Percentiles rank a stretch among this genome's conserved stretches.
Conservation (phyloP, 2,113 vertebrate species). For the Pteronura brasiliensis region DNA sequence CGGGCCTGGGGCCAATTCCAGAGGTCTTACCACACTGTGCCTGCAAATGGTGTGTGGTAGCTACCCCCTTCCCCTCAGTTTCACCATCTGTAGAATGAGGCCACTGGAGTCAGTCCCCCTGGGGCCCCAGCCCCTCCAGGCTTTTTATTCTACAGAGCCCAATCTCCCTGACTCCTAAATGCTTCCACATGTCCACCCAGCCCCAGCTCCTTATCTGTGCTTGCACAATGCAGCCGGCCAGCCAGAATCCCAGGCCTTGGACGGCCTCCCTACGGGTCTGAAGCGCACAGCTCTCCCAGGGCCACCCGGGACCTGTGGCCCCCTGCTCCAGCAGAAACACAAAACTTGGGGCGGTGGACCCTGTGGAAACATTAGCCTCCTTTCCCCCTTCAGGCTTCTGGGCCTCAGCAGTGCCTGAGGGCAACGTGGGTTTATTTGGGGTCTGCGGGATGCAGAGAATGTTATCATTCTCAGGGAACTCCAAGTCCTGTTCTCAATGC, state of each 20-base stretch:
- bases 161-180: constrained; percentile 33
- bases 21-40: not conserved
- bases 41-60: not conserved
- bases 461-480: constrained; percentile 68
- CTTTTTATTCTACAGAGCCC: not conserved
- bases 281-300: not conserved
- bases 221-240: not conserved
- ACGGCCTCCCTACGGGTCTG: not conserved
- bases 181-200: constrained; percentile 68
- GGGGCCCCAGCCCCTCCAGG: not conserved
- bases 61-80: not conserved
- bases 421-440: not conserved
- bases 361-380: constrained; percentile 4
- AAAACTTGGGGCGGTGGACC: not conserved
- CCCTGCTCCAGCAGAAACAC: constrained; percentile 31
- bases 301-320: not conserved
- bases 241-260: constrained; percentile 19
- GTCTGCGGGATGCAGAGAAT: constrained; percentile 43
- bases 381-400: not conserved
- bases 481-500: constrained; percentile 14
- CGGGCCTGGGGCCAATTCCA: not conserved
- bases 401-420: not conserved
- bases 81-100: constrained; percentile 23
- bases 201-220: constrained; percentile 57
- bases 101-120: not conserved